Base-by-base conservation (phyloP, 2,113 vertebrate species). In the Mirza zaza region DNA sequence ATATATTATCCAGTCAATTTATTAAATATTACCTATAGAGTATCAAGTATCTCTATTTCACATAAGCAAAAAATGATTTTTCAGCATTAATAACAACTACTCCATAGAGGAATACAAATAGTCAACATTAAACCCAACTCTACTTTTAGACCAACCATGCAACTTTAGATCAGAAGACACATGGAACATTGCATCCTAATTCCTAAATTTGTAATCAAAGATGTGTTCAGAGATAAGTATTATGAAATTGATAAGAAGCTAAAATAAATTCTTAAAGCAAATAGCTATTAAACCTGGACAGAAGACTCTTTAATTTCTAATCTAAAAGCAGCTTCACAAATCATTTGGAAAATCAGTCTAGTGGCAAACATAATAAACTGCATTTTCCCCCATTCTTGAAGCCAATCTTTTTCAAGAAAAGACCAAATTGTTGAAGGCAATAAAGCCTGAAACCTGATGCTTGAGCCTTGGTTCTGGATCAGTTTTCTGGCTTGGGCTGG, bases 401-500 rank as follows among this genome's bases (percentile, higher is more conserved):
- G 17, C 5, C 4, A 55, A 1, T 80, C 65, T 50, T 93, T 89
- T 36, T 88, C 6, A 48, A 92, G 59, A 92, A 57, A 45, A 80
- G 20, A 83, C 34, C n/a, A 61, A 52, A 73, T 59, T 59, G 63
- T 42, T 87, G 83, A 71, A 75, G 76, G 18, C 27, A 95, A 14
- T 55, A 39, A 89, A 55, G 32, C 5, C 87, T 96, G 29, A 70
- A 29, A 29, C 12, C 55, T 68, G 50, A 71, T 39, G 42, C 21
- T 87, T 52, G 61, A 50, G 48, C 17, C 80, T 73, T 80, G 50
- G 32, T 75, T 92, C 83, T 85, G 59, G 48, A 55, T 97, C 83
- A 90, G 42, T 97, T 96, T 91, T 84, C 92, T 83, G 63, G 39
- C 27, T 95, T 95, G 76, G 70, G 45, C 27, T 87, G 82, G 21